These are phyloP conservation scores for Prionailurus bengalensis DNA, from an alignment of 2,113 vertebrate genomes.

Conservation along the genomic window DNA sequence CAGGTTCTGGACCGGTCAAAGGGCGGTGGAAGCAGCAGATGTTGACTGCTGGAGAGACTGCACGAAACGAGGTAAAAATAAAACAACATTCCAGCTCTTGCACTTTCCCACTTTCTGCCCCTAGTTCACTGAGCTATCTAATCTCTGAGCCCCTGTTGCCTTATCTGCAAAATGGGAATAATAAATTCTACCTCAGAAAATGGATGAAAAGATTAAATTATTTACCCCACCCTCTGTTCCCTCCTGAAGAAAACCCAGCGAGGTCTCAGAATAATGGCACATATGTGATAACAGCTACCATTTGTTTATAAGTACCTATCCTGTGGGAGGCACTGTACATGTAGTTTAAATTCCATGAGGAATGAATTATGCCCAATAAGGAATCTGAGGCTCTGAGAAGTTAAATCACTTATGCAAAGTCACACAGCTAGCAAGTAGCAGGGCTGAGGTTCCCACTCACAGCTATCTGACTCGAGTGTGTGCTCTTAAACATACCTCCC, in stretches of 20 bases:
- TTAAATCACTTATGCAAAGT: neutral
- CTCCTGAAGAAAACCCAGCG: slow-evolving; percentile 10
- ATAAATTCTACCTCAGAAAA: neutral
- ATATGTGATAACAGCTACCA: neutral
- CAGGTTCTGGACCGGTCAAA: neutral
- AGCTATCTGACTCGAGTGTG: neutral
- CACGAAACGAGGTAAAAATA: neutral
- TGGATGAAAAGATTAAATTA: neutral
- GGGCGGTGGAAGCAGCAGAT: neutral
- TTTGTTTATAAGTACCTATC: neutral
- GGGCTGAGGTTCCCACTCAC: neutral
- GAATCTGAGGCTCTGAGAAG: neutral
- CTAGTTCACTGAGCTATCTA: neutral
- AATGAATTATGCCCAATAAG: neutral
- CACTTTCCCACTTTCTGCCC: neutral
- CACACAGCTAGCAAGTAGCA: neutral
- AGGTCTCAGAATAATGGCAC: neutral
- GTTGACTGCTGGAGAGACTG: neutral
- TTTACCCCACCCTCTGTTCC: neutral
- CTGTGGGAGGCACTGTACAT: neutral
- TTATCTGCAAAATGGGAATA: slow-evolving; percentile 10
- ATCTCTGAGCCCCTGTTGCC: neutral
- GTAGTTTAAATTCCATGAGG: neutral
- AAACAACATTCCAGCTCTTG: neutral
- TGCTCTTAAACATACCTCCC: neutral